Percentiles rank a stretch among this genome's conserved stretches.
phyloP scores from a whole-genome alignment of 1,140 invertebrate genomes.

The Trachymyrmex septentrionalis region DNA sequence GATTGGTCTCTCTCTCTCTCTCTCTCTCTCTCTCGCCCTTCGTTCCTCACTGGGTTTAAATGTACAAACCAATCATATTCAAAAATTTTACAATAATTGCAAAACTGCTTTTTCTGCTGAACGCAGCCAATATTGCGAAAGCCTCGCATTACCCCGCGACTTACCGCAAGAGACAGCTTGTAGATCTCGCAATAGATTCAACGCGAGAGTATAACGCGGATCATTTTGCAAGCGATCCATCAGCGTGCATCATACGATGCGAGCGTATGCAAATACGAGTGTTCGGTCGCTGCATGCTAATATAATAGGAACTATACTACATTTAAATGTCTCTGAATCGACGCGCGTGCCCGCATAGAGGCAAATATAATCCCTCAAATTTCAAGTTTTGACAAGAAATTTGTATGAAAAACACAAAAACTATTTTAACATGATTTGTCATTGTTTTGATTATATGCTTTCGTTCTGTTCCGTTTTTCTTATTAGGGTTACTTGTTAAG shows the following conservation, averaged over 20 bases:
- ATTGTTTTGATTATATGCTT: neutral
- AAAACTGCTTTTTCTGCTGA: too few species aligned
- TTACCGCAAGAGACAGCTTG: neutral
- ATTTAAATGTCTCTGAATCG: slow-evolving; percentile 9
- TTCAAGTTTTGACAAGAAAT: neutral
- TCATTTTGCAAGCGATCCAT: slow-evolving; percentile 52
- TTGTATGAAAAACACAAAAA: neutral
- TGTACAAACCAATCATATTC: too few species aligned
- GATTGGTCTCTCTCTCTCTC: too few species aligned
- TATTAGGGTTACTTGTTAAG: slow-evolving; percentile 87
- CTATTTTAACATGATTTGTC: neutral
- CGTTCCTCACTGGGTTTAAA: too few species aligned
- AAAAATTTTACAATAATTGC: too few species aligned
- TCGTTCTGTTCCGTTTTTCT: slow-evolving; percentile 24
- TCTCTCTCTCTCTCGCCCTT: too few species aligned
- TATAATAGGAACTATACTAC: slow-evolving; percentile 48
- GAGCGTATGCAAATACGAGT: slow-evolving; percentile 55
- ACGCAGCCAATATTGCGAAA: too few species aligned
- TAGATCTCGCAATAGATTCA: slow-evolving; percentile 27
- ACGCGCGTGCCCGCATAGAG: neutral
- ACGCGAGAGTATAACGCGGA: slow-evolving; percentile 44
- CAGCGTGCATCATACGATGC: slow-evolving; percentile 26
- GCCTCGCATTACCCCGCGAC: neutral
- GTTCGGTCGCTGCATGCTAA: slow-evolving; percentile 33
- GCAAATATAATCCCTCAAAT: neutral